phyloP scores from a whole-genome alignment of 2,113 vertebrate species.

The Hippocampus barbouri region DNA sequence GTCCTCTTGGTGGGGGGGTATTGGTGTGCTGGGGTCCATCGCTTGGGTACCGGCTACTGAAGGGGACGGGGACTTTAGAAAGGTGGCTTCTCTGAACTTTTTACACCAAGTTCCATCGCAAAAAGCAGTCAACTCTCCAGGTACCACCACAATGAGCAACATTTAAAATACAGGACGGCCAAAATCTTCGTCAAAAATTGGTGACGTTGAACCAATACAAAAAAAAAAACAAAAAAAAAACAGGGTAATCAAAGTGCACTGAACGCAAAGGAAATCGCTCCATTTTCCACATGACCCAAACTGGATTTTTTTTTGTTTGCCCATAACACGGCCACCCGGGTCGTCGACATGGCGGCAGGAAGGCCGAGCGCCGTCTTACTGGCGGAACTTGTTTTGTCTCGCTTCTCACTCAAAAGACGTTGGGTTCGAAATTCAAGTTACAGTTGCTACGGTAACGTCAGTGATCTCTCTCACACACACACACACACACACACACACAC shows the following conservation, averaged over 20 bases:
- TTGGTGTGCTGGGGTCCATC: constrained; percentile 8
- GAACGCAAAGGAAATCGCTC: not conserved
- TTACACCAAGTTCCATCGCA: not conserved
- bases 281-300: no score
- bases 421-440: not conserved
- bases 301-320: not conserved
- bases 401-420: not conserved
- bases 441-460: no score
- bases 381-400: not conserved
- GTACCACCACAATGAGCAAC: no score
- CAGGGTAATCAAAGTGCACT: not conserved
- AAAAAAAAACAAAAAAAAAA: no score
- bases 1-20: constrained; percentile 17
- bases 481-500: no score
- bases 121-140: not conserved
- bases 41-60: not conserved
- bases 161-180: no score
- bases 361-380: not conserved
- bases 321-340: not conserved
- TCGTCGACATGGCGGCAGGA: not conserved
- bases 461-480: no score
- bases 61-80: no score
- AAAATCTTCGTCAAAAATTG: no score
- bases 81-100: no score
- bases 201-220: no score